Conservation (phyloP, 2,113 vertebrate species). For the Diphyllodes magnificus region DNA sequence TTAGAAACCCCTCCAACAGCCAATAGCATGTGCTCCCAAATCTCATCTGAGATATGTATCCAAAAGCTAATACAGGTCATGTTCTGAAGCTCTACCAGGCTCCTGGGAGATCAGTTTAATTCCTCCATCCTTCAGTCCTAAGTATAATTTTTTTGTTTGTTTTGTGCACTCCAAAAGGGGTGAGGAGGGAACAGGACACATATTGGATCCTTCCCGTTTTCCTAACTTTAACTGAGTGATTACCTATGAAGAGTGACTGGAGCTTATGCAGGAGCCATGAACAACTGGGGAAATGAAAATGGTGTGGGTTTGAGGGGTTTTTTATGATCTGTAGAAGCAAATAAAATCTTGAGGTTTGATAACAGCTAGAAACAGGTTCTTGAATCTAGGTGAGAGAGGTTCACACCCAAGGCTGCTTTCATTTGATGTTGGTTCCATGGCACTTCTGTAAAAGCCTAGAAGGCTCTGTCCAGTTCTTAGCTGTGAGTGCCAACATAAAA, state of each 20-base stretch:
- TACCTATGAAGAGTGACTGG: background rate
- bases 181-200: background rate
- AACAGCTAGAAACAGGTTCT: background rate
- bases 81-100: background rate
- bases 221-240: background rate
- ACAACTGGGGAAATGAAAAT: background rate
- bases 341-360: background rate
- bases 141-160: background rate
- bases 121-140: background rate
- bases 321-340: background rate
- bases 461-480: background rate
- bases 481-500: background rate
- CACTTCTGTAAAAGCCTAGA: background rate
- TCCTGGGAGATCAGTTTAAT: background rate
- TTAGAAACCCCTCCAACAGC: background rate
- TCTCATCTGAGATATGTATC: background rate
- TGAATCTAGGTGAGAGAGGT: background rate
- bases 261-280: background rate
- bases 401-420: background rate
- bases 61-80: background rate
- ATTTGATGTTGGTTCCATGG: background rate
- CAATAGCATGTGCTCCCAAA: background rate
- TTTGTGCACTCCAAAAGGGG: background rate
- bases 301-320: background rate
- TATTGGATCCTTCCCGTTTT: background rate